phyloP scores from a whole-genome alignment of 2,113 vertebrate genomes.

The Pavo muticus region DNA sequence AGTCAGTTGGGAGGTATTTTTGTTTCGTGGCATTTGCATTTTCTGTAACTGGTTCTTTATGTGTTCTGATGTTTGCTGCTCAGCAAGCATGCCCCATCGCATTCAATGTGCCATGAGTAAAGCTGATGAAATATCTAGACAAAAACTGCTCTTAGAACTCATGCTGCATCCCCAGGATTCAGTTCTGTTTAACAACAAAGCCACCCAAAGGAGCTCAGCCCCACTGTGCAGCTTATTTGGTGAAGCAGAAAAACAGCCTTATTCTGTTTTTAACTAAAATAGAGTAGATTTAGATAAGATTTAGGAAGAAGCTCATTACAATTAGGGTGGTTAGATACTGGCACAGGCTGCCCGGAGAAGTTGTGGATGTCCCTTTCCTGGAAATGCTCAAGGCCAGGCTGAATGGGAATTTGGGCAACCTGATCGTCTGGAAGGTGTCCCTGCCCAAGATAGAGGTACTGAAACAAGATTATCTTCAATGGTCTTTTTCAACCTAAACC shows the following conservation, averaged over 20 bases:
- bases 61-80: conserved; percentile 69
- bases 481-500: too few relatives aligned
- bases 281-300: too few relatives aligned
- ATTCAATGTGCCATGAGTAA: conserved; percentile 27
- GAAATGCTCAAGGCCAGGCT: too few relatives aligned
- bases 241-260: neutral
- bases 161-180: neutral
- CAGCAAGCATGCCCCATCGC: conserved; percentile 50
- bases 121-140: conserved; percentile 25
- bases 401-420: too few relatives aligned
- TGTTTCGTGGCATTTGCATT: conserved; percentile 47
- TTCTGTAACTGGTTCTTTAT: conserved; percentile 37
- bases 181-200: neutral
- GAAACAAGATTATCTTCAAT: too few relatives aligned
- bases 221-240: neutral
- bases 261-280: neutral
- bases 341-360: too few relatives aligned
- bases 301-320: too few relatives aligned
- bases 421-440: too few relatives aligned
- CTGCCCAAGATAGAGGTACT: too few relatives aligned
- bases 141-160: neutral
- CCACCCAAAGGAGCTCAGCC: neutral
- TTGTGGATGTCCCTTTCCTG: too few relatives aligned
- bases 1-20: conserved; percentile 57
- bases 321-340: too few relatives aligned